Evolutionary conservation across 2,113 vertebrate species (phyloP).

Genomic region (Pleuronectes platessa): DNA sequence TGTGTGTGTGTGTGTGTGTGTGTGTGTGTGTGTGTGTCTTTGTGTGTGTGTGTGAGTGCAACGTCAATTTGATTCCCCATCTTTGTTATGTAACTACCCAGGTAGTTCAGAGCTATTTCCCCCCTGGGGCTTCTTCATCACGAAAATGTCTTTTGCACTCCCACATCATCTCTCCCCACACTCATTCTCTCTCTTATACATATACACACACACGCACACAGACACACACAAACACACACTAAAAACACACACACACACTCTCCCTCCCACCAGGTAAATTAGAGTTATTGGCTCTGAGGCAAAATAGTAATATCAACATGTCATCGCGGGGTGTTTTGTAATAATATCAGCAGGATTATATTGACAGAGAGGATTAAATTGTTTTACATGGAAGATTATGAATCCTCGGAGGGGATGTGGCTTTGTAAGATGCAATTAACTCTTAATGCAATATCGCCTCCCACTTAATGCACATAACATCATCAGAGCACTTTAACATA

Average conservation of each 20-base stretch:
- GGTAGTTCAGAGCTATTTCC: conserved; percentile 63
- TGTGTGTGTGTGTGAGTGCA: background rate
- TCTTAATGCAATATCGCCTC: conserved; percentile 45
- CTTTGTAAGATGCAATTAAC: conserved; percentile 57
- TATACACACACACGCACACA: conserved; percentile 2
- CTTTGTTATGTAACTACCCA: conserved; percentile 64
- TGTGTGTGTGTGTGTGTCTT: too few species aligned
- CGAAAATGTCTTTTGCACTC: conserved; percentile 61
- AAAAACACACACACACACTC: background rate
- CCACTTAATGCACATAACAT: conserved; percentile 35
- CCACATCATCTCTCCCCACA: conserved; percentile 48
- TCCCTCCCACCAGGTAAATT: conserved; percentile 67
- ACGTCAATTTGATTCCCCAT: conserved; percentile 55
- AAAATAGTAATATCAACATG: conserved; percentile 64
- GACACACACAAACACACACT: background rate
- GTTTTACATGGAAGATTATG: conserved; percentile 66
- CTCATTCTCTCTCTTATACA: conserved; percentile 33
- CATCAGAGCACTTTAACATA: conserved; percentile 37
- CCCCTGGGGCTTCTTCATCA: conserved; percentile 66
- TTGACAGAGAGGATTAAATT: conserved; percentile 68
- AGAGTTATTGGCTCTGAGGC: conserved; percentile 67
- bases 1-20: background rate
- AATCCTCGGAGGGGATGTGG: conserved; percentile 42
- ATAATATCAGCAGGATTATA: conserved; percentile 73
- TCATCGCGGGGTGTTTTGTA: conserved; percentile 62